A percentile compares a stretch with the other conserved stretches of the same genome.
Evolutionary conservation across 2,113 vertebrate genomes (phyloP).

Genomic region (Bungarus multicinctus): DNA sequence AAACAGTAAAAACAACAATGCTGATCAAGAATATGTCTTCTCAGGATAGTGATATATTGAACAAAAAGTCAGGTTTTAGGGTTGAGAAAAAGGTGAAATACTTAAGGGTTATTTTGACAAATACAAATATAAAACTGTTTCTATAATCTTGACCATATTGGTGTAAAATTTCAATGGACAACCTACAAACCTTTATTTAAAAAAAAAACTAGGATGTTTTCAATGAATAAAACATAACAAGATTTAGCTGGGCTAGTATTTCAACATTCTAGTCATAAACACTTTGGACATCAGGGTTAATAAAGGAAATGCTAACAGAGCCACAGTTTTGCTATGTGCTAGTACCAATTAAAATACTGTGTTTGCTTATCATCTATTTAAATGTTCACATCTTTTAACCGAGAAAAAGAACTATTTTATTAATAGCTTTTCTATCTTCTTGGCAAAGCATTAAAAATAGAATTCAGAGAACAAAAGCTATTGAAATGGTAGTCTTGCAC

Average conservation of each 20-base stretch:
- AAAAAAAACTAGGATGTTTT: background rate
- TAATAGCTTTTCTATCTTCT: conserved; percentile 11
- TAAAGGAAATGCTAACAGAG: conserved; percentile 27
- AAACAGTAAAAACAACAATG: no score
- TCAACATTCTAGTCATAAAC: background rate
- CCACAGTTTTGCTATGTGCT: background rate
- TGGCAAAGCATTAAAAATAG: background rate
- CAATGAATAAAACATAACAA: background rate
- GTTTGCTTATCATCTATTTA: background rate
- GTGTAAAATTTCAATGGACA: background rate
- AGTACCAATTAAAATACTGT: background rate
- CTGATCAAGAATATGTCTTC: no score
- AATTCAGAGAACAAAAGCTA: conserved; percentile 19
- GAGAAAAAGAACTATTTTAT: conserved; percentile 17
- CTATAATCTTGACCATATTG: background rate
- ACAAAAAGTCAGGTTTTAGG: no score
- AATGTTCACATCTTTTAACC: background rate
- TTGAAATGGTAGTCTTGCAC: conserved; percentile 20
- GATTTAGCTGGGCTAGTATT: background rate
- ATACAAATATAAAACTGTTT: background rate
- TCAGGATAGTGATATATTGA: no score
- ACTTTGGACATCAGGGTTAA: conserved; percentile 9
- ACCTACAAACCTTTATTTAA: background rate
- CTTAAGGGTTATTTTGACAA: no score
- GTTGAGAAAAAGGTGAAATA: no score